Conservation (phyloP, 2,888 invertebrate species). For the Tubulanus polymorphus region DNA sequence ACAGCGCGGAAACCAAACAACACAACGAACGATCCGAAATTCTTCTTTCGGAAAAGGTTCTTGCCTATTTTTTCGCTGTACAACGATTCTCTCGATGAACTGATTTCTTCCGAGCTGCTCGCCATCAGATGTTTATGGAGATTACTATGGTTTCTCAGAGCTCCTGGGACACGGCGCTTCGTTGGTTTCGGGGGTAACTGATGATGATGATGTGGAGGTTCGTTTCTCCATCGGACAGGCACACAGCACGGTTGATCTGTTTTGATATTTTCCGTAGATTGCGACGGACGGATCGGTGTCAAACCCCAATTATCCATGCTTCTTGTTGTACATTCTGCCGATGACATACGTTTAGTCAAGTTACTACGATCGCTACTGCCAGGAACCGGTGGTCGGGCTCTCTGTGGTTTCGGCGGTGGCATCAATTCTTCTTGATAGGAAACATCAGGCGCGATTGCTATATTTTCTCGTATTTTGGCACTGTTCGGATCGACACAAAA, state of each 20-base stretch:
- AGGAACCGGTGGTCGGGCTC: no score
- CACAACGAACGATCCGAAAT: constrained; percentile 85
- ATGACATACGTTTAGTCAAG: no score
- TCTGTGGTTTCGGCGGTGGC: not conserved
- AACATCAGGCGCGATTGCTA: no score
- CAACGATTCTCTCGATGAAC: constrained; percentile 1
- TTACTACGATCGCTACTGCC: no score
- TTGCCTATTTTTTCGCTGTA: constrained; percentile 21
- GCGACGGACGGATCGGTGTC: no score
- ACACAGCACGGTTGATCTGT: no score
- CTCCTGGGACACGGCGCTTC: not conserved
- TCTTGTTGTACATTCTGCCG: no score
- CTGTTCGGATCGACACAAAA: no score
- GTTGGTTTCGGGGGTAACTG: not conserved
- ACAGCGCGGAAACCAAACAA: constrained; percentile 88
- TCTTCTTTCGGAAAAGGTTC: constrained; percentile 62
- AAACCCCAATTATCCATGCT: no score
- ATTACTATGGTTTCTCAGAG: not conserved
- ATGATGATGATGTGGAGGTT: not conserved
- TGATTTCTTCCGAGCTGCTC: not conserved
- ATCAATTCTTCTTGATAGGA: not conserved
- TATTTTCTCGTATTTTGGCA: no score
- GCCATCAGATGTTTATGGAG: not conserved
- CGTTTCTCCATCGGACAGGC: no score
- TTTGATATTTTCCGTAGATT: no score